Evolutionary conservation across 2,797 vertebrate genomes (phyloP), one percentile per base, ranked within the genome.

Genomic region (Odontamblyopus rebecca): DNA sequence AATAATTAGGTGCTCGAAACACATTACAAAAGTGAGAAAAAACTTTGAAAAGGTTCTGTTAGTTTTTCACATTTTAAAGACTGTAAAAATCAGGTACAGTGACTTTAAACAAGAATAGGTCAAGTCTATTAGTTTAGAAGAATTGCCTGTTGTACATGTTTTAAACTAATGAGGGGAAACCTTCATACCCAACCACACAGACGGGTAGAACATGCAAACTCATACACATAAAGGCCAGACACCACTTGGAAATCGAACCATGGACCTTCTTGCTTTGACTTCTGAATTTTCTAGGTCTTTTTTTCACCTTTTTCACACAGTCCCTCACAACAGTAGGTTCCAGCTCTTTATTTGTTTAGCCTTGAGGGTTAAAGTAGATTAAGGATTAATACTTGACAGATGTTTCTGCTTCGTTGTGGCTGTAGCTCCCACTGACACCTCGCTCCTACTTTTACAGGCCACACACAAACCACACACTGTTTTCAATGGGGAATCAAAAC

Each of bases 361-460:
- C 54, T 84, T 61, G 77, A 71, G 71, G 70, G 74, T 83, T 85
- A 68, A 75, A 89, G 75, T 38, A 74, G 83, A 87, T 89, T 84
- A 82, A 59, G 69, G 74, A 77, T 83, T 84, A 81, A 87, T 82
- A 85, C 69, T 70, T 75, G 50, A 84, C 85, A 90, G 84, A 85
- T 91, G 82, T 61, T 79, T 88, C 88, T 78, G 82, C 86, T 88
- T 35, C 18, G 61, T 51, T 26, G 1, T 71, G 78, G 80, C 72
- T 73, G 60, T 16, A 32, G 48, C 73, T 82, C 79, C 71, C 70
- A 77, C 54, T 66, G 27, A 61, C 68, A 75, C 62, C 77, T 85
- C 57, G 66, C 75, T 83, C 73, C 71, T 76, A 69, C 62, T 76
- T 64, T 85, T 79, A 75, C 68, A 72, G 67, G 85, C 77, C 77